These are phyloP conservation scores for Falco concolor DNA, from an alignment of 2,797 vertebrate genomes.

Conservation along the genomic window DNA sequence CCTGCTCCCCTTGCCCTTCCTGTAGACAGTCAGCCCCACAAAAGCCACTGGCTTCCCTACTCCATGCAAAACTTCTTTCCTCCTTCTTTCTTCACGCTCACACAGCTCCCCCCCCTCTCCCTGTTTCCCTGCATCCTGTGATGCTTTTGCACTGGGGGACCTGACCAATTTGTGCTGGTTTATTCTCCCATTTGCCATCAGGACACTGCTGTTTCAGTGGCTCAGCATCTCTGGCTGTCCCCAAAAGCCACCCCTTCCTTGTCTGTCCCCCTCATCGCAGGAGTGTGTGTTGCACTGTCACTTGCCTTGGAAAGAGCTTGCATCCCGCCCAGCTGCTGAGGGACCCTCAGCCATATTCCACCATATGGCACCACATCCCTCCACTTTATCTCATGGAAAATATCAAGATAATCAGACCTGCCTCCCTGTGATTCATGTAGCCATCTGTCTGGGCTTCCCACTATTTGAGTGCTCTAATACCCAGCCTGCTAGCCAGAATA, in stretches of 20 bases:
- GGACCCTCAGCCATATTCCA: constrained; percentile 12
- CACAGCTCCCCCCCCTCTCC: neutral
- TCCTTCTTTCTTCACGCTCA: neutral
- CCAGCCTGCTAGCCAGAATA: constrained; percentile 27
- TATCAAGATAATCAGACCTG: constrained; percentile 54
- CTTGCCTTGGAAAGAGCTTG: neutral
- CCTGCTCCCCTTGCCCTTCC: neutral
- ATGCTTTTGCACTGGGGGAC: neutral
- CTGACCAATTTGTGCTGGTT: neutral
- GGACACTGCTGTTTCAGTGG: neutral
- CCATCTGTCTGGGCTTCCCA: constrained; percentile 57
- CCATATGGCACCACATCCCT: neutral
- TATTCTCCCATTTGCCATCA: neutral
- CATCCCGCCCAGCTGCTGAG: constrained; percentile 11
- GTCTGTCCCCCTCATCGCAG: rapidly evolving
- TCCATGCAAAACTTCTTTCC: neutral
- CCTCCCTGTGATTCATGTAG: constrained; percentile 9
- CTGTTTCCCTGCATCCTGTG: neutral
- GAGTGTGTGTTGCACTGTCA: neutral
- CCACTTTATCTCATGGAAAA: neutral
- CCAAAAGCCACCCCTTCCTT: neutral
- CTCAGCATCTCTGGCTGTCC: neutral
- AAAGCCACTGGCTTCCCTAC: neutral
- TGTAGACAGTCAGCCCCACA: neutral
- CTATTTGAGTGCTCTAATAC: neutral